Percentiles rank a stretch among this genome's conserved stretches.
phyloP scores from a whole-genome alignment of 1,140 invertebrate genomes.

The Anoplolepis gracilipes region DNA sequence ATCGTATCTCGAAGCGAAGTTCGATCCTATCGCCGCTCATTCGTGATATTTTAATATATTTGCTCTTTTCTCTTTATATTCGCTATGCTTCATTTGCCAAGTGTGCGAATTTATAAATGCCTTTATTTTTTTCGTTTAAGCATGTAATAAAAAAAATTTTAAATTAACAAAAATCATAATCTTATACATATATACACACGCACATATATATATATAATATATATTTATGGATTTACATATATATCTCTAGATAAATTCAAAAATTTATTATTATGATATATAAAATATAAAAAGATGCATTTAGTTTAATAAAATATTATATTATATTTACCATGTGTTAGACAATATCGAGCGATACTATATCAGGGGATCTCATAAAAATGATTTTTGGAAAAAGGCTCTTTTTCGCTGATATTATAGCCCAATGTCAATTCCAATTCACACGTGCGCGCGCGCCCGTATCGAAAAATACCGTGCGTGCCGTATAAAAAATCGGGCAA shows the following conservation, averaged over 20 bases:
- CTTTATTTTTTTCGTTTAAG: background rate
- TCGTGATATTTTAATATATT: conserved; percentile 3
- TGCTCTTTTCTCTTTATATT: background rate
- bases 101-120: background rate
- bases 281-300: background rate
- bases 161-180: background rate
- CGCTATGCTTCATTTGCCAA: background rate
- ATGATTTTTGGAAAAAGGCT: background rate
- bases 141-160: background rate
- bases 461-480: background rate
- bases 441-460: background rate
- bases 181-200: too few species aligned
- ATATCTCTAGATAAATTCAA: background rate
- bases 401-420: conserved; percentile 16
- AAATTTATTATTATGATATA: background rate
- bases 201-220: too few species aligned
- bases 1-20: background rate
- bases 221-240: background rate
- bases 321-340: background rate
- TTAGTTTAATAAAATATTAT: conserved; percentile 24
- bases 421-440: conserved; percentile 32
- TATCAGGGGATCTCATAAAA: conserved; percentile 6
- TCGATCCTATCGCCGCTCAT: background rate
- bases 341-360: background rate
- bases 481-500: conserved; percentile 34